These are phyloP conservation scores for Sitobion miscanthi DNA, from an alignment of 1,140 invertebrate species.

Conservation along the genomic window DNA sequence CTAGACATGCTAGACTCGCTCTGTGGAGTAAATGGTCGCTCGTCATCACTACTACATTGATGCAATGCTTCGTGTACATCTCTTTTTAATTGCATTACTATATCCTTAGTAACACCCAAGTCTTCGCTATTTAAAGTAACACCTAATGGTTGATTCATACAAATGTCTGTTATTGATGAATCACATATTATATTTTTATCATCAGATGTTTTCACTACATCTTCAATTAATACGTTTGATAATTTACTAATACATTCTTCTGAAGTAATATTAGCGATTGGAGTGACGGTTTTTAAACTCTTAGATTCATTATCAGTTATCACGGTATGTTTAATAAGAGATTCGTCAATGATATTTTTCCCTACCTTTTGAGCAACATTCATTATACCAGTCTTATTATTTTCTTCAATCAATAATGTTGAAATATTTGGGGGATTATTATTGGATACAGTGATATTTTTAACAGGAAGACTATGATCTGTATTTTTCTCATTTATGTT, in stretches of 20 bases:
- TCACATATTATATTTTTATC: neutral
- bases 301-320: neutral
- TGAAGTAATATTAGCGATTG: neutral
- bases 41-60: slow-evolving; percentile 56
- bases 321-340: neutral
- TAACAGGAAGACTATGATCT: neutral
- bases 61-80: slow-evolving; percentile 22
- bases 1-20: slow-evolving; percentile 62
- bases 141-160: slow-evolving; percentile 20
- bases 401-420: slow-evolving; percentile 29
- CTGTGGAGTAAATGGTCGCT: slow-evolving; percentile 65
- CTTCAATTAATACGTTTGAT: slow-evolving; percentile 26
- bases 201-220: neutral
- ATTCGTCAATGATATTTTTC: neutral
- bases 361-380: slow-evolving; percentile 41
- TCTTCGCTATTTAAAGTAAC: slow-evolving; percentile 24
- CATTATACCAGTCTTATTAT: slow-evolving; percentile 38
- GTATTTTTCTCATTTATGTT: neutral
- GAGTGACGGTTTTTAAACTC: neutral
- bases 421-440: neutral
- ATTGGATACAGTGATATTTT: slow-evolving; percentile 5
- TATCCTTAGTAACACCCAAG: slow-evolving; percentile 31
- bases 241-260: slow-evolving; percentile 6
- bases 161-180: neutral
- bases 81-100: slow-evolving; percentile 45